Base-by-base conservation (phyloP, 2,113 vertebrate genomes). In the Cryptotis parvus region DNA sequence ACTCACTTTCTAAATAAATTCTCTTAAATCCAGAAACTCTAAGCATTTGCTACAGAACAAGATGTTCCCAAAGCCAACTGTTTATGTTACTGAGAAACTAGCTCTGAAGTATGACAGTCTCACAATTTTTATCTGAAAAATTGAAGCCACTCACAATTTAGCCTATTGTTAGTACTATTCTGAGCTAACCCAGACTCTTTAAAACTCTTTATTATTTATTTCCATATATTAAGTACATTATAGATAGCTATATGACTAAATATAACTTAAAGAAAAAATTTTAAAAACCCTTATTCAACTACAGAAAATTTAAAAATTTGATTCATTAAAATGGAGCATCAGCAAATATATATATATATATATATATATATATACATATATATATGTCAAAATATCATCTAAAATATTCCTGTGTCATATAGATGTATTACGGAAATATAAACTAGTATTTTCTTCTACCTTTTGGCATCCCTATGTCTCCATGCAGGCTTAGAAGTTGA, bases 1-100 rank as follows among this genome's bases (percentile, higher is more conserved):
- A 95, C 86, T 95, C 89, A 94, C 92, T 95, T 95, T 95, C 93
- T 95, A 95, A 96, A 92, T 95, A 91, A 93, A 92, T 94, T 84
- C 16, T 16, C 87, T 92, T 87, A 87, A 95, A 90, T 94, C 89
- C 81, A 91, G 77, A 93, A 78, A 92, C 70, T 81, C 63, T 16
- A 26, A 87, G 89, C 89, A 87, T 91, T 95, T 94, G 52, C 91
- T 93, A 70, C 26, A 89, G 95, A 87, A 95, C 91, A 87, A 92
- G 81, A 95, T 94, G 87, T 95, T 95, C 94, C 92, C 27, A 9
- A 78, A 93, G 89, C 65, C 95, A 84, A 80, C 82, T 95, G 92
- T 95, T 95, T 92, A 90, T 74, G 89, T 73, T 92, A 55, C 92
- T 92, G 69, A 95, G 78, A 92, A 93, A 80, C 81, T 66, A 65